phyloP scores from a whole-genome alignment of 2,888 invertebrate genomes.

The Tipula confusa region DNA sequence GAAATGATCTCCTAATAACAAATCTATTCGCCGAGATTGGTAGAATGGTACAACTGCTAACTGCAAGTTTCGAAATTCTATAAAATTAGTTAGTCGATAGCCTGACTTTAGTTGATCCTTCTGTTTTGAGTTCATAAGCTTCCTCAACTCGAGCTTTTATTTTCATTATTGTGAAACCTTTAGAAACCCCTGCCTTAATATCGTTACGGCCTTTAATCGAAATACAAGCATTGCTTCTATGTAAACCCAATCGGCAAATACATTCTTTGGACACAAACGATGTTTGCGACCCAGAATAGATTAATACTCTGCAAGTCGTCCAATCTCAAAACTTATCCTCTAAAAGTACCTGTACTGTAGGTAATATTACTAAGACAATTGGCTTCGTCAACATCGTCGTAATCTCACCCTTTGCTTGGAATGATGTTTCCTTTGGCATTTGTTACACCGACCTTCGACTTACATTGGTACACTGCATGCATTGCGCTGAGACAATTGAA shows the following conservation, averaged over 20 bases:
- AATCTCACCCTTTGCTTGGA: too few relatives aligned
- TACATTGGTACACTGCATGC: too few relatives aligned
- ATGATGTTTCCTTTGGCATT: too few relatives aligned
- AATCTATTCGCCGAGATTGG: neutral
- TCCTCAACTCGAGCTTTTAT: neutral
- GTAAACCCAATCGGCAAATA: neutral
- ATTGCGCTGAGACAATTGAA: neutral
- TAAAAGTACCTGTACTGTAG: neutral
- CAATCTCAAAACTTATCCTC: neutral
- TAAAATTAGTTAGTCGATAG: neutral
- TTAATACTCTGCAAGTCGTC: neutral
- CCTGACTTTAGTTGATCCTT: neutral
- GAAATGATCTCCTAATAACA: neutral
- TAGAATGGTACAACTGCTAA: neutral
- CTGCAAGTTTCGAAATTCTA: neutral
- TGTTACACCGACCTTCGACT: too few relatives aligned
- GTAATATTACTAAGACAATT: neutral
- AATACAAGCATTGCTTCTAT: neutral
- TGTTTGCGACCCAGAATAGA: neutral
- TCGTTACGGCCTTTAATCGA: neutral
- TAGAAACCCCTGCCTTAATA: neutral
- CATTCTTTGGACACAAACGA: neutral
- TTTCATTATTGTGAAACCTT: neutral
- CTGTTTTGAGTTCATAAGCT: too few relatives aligned
- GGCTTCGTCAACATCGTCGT: neutral